Percentiles rank a stretch among this genome's conserved stretches.
Conservation (phyloP, 2,113 vertebrate genomes). For the Sturnira hondurensis region DNA sequence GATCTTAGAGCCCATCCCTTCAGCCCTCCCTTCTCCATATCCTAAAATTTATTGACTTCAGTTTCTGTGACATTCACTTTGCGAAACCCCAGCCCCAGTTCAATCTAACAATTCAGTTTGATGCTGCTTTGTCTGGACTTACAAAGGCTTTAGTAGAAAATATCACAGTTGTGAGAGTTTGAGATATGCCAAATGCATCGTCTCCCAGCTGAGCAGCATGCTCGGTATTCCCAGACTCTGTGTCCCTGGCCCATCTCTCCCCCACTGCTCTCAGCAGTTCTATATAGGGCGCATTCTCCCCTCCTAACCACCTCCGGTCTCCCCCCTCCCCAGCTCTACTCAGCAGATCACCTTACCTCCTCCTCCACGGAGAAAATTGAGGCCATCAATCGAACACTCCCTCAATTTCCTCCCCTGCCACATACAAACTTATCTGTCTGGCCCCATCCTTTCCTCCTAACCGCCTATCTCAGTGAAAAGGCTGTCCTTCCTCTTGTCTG, state of each 20-base stretch:
- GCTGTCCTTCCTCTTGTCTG: not conserved
- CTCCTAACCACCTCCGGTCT: not conserved
- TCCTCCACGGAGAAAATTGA: slow-evolving; percentile 61
- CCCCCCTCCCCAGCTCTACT: not conserved
- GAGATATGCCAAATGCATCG: not conserved
- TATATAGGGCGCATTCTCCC: not conserved
- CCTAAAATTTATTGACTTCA: not conserved
- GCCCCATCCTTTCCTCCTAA: not conserved
- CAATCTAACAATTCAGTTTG: not conserved
- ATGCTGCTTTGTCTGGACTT: not conserved
- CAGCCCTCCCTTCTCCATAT: not conserved
- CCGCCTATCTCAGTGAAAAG: not conserved
- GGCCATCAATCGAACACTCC: slow-evolving; percentile 62
- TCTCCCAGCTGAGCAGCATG: not conserved
- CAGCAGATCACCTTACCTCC: slow-evolving; percentile 57
- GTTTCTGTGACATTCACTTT: not conserved
- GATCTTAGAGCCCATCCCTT: not conserved
- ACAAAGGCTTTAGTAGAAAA: not conserved
- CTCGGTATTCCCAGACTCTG: not conserved
- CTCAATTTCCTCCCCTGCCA: slow-evolving; percentile 63
- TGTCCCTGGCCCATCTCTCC: not conserved
- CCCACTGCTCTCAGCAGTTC: not conserved
- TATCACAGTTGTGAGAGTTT: not conserved
- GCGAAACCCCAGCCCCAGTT: not conserved
- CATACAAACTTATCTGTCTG: slow-evolving; percentile 35